phyloP scores from a whole-genome alignment of 2,113 vertebrate species.

The human region DNA sequence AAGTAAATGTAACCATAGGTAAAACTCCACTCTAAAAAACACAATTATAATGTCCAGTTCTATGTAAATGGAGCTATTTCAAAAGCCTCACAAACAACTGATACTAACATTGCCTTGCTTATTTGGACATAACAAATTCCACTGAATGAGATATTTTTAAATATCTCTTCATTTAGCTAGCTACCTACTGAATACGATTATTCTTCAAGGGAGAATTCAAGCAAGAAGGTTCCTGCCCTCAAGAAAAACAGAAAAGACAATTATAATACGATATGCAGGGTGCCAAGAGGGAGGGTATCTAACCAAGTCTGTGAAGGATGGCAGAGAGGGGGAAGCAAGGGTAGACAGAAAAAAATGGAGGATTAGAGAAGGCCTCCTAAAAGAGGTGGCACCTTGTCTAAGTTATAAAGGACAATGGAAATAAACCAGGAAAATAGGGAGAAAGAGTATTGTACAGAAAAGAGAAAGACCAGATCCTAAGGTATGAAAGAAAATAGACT shows the following conservation, averaged over 20 bases:
- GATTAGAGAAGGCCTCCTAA: neutral
- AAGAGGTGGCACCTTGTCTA: neutral
- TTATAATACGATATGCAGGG: neutral
- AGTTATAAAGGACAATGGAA: slow-evolving; percentile 3
- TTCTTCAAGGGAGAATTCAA: slow-evolving; percentile 18
- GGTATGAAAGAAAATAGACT: neutral
- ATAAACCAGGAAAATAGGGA: neutral
- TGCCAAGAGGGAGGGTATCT: neutral
- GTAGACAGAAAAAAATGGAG: neutral
- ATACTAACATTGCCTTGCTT: slow-evolving; percentile 30
- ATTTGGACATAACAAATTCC: slow-evolving; percentile 34
- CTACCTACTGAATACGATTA: neutral
- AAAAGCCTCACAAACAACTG: slow-evolving; percentile 36
- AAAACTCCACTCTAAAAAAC: neutral
- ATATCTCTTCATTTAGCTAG: slow-evolving; percentile 29
- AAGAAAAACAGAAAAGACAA: neutral
- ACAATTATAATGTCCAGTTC: slow-evolving; percentile 36
- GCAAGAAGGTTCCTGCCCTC: neutral
- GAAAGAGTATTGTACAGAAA: neutral
- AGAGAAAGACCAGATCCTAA: neutral
- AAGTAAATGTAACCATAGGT: slow-evolving; percentile 44
- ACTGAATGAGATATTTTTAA: neutral
- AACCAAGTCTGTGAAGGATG: neutral
- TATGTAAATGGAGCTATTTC: slow-evolving; percentile 8
- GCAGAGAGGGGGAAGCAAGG: neutral